phyloP scores from a whole-genome alignment of 37 sponge, comb jelly and placozoan genomes.

The Cliona cf. orientalis region DNA sequence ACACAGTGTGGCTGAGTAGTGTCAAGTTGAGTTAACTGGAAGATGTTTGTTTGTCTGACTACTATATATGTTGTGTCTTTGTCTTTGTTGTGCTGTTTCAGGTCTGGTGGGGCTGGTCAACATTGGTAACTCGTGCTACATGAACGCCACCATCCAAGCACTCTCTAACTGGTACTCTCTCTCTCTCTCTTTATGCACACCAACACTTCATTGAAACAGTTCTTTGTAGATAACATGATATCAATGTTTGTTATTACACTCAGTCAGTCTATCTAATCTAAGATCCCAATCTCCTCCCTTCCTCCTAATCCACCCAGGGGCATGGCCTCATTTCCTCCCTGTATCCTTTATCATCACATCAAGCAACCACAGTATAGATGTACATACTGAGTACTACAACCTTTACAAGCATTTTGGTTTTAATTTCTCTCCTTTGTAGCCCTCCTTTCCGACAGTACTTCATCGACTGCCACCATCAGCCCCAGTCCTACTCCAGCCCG shows the following conservation, averaged over 20 bases:
- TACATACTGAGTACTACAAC: no score
- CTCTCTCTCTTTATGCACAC: background rate
- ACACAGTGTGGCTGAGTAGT: no score
- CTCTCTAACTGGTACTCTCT: conserved; percentile 84
- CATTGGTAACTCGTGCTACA: conserved; percentile 88
- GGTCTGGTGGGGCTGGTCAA: conserved; percentile 85
- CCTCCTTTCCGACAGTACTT: conserved; percentile 82
- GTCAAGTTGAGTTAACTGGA: no score
- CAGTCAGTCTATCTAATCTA: background rate
- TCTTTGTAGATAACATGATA: background rate
- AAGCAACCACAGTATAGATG: no score
- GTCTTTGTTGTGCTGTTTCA: background rate
- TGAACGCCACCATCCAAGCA: conserved; percentile 85
- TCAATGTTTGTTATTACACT: background rate
- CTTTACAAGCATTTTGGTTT: no score
- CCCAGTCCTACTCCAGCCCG: background rate
- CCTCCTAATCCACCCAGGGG: background rate
- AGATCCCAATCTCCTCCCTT: background rate
- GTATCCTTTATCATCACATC: no score
- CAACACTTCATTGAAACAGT: background rate
- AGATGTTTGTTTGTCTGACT: no score
- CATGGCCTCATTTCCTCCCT: no score
- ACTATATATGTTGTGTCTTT: no score
- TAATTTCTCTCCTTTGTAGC: no score
- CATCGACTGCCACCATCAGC: conserved; percentile 47